Conservation (phyloP, 2,113 vertebrate species). For the Cygnus buccinator region DNA sequence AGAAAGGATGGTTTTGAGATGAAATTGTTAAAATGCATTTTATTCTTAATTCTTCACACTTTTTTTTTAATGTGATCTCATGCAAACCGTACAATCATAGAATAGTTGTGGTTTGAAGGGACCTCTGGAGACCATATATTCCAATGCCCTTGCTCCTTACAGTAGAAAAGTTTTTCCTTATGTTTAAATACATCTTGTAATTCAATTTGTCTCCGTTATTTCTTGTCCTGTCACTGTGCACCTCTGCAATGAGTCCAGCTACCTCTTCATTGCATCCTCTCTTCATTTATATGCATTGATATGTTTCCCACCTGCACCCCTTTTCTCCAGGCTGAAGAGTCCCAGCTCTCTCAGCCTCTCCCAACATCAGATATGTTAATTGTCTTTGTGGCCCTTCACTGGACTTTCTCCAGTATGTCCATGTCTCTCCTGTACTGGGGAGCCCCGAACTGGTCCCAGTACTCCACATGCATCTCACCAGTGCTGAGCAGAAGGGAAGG, state of each 20-base stretch:
- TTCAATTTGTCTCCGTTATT: not conserved
- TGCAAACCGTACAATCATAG: not conserved
- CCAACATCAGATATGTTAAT: too few species aligned
- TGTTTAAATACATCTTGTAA: not conserved
- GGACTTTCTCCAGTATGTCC: not conserved
- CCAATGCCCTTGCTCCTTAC: not conserved
- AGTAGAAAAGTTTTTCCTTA: not conserved
- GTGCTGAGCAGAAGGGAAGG: not conserved
- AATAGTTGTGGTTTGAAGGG: not conserved
- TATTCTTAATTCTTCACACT: not conserved
- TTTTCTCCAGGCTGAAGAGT: not conserved
- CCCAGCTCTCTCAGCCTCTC: not conserved
- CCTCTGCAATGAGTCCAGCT: not conserved
- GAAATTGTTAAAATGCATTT: not conserved
- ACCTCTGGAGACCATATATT: not conserved
- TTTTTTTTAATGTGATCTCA: not conserved
- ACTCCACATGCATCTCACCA: accelerated
- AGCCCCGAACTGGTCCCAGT: not conserved
- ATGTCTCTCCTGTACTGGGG: accelerated
- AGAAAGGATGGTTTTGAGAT: not conserved
- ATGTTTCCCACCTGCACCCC: not conserved
- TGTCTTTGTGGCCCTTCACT: not conserved
- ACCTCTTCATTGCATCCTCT: not conserved
- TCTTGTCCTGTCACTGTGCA: not conserved
- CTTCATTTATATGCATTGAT: not conserved